Percentiles rank a stretch among this genome's conserved stretches.
These are phyloP conservation scores for Leuctra nigra DNA, from an alignment of 2,888 invertebrate genomes.

Conservation along the genomic window DNA sequence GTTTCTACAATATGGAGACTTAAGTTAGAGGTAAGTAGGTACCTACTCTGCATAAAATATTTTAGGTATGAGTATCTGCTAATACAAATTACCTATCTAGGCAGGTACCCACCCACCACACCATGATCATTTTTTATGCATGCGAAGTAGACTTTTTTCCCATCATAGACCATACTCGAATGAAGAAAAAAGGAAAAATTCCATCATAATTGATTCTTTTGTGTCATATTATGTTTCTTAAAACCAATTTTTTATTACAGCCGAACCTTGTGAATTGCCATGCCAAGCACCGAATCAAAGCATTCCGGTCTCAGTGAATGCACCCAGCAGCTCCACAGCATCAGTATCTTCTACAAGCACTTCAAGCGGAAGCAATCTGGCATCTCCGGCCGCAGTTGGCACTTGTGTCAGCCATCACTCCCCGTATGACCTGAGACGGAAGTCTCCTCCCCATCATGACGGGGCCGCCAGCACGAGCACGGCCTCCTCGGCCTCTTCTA, in stretches of 20 bases:
- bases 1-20: no score
- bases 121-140: no score
- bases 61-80: no score
- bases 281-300: conserved; percentile 53
- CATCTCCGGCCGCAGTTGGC: conserved; percentile 40
- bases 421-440: conserved; percentile 83
- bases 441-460: conserved; percentile 62
- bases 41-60: no score
- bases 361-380: conserved; percentile 18
- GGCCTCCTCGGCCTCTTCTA: conserved; percentile 40
- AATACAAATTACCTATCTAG: no score
- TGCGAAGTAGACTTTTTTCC: no score
- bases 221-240: neutral
- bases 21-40: no score
- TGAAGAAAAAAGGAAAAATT: no score
- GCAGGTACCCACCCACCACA: no score
- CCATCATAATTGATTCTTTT: no score
- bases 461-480: conserved; percentile 61
- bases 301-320: conserved; percentile 42
- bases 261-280: conserved; percentile 64
- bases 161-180: no score
- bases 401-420: conserved; percentile 59
- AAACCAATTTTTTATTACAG: conserved; percentile 38
- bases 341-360: conserved; percentile 28
- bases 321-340: conserved; percentile 28